A percentile compares a stretch with the other conserved stretches of the same genome.
These are phyloP conservation scores for Cyaniris semiargus DNA, from an alignment of 2,888 invertebrate species.

Conservation along the genomic window DNA sequence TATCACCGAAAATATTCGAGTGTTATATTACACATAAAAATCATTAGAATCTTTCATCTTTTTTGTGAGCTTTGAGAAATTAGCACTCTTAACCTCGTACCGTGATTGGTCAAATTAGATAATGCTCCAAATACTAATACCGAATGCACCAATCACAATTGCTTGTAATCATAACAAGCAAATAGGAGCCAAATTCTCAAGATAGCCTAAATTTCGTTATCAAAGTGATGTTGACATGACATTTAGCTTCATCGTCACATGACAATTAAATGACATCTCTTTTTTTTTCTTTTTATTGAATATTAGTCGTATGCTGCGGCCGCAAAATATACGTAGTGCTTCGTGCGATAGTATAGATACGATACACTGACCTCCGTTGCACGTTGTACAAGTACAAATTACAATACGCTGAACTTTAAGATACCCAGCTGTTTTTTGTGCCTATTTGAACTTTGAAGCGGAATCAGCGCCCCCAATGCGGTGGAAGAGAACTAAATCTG, in stretches of 20 bases:
- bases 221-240: conserved; percentile 39
- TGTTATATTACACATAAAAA: conserved; percentile 1
- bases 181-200: neutral
- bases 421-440: too few species aligned
- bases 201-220: neutral
- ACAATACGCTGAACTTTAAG: too few species aligned
- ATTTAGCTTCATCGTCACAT: conserved; percentile 40
- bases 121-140: neutral
- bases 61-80: neutral
- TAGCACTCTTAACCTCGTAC: neutral
- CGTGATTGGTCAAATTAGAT: conserved; percentile 21
- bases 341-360: too few species aligned
- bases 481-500: too few species aligned
- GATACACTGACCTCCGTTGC: too few species aligned
- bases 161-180: neutral
- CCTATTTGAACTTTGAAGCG: too few species aligned
- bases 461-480: too few species aligned
- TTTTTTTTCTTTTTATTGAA: neutral
- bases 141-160: conserved; percentile 34
- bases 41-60: conserved; percentile 1
- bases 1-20: conserved; percentile 5
- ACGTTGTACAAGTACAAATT: too few species aligned
- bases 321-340: too few species aligned
- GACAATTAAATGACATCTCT: conserved; percentile 29
- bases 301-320: too few species aligned